Conservation (phyloP, 1,140 invertebrate species). For the Zaprionus lachaisei region DNA sequence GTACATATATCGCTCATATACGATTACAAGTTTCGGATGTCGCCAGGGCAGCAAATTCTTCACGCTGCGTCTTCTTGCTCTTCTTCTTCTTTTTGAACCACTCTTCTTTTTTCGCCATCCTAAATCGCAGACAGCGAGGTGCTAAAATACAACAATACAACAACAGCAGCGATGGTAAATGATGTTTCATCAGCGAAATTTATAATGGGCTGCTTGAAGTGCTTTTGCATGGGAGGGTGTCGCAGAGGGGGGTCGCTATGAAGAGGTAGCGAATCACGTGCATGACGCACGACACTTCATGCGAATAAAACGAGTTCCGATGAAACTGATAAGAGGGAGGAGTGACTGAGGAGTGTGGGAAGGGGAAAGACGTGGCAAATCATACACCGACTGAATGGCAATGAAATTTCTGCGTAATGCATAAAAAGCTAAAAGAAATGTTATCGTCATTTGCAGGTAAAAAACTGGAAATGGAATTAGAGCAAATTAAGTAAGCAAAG, state of each 20-base stretch:
- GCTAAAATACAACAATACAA: constrained; percentile 36
- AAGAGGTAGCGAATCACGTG: constrained; percentile 62
- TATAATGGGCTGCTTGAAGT: constrained; percentile 3
- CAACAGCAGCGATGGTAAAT: constrained; percentile 26
- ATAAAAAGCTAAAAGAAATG: neutral
- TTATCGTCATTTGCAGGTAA: neutral
- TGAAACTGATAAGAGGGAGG: constrained; percentile 34
- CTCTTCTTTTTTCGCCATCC: constrained; percentile 5
- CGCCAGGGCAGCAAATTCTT: constrained; percentile 58
- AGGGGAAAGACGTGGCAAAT: neutral
- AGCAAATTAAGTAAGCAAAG: neutral
- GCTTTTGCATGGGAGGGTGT: neutral
- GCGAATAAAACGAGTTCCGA: constrained; percentile 23
- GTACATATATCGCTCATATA: constrained; percentile 29
- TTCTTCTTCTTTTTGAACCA: neutral
- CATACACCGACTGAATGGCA: neutral
- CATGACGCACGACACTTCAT: constrained; percentile 56
- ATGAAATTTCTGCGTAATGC: constrained; percentile 2
- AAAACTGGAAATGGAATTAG: neutral
- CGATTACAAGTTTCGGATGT: constrained; percentile 44
- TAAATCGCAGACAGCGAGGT: constrained; percentile 52
- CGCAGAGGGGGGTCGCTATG: neutral
- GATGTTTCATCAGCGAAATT: constrained; percentile 48
- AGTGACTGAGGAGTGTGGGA: neutral
- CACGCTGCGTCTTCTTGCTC: constrained; percentile 13